phyloP scores from a whole-genome alignment of 1,140 invertebrate genomes.

The Holotrichia oblita region DNA sequence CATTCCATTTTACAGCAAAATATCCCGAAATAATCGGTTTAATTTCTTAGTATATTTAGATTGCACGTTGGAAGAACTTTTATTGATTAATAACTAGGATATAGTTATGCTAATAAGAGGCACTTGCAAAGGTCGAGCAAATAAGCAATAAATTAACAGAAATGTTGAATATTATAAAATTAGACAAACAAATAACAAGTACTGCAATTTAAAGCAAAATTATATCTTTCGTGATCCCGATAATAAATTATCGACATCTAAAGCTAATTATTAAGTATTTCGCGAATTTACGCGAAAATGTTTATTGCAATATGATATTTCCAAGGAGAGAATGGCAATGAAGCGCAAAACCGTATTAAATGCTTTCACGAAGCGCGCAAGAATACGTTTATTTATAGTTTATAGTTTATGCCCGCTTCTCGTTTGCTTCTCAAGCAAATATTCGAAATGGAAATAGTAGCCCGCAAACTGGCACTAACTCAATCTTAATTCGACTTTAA shows the following conservation, averaged over 20 bases:
- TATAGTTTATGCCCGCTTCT: not conserved
- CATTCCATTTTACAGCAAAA: no score
- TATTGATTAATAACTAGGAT: no score
- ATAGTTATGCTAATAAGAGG: no score
- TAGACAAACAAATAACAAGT: no score
- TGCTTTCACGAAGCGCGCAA: constrained; percentile 15
- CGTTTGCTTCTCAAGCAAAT: not conserved
- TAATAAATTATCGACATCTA: not conserved
- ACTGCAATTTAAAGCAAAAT: no score
- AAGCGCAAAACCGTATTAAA: constrained; percentile 3
- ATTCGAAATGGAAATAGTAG: constrained; percentile 34
- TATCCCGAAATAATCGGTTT: no score
- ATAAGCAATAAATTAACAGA: no score
- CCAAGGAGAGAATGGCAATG: not conserved
- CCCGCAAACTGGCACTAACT: constrained; percentile 45
- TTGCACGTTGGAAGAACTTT: no score
- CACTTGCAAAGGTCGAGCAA: no score
- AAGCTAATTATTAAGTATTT: not conserved
- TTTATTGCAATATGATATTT: constrained; percentile 12
- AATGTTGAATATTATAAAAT: no score
- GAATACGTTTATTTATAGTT: constrained; percentile 30
- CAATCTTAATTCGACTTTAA: constrained; percentile 49
- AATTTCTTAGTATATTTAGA: no score
- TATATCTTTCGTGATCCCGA: no score
- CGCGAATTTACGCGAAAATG: not conserved